Conservation (phyloP, 1,140 invertebrate species). For the Harlomillsia oculata region DNA sequence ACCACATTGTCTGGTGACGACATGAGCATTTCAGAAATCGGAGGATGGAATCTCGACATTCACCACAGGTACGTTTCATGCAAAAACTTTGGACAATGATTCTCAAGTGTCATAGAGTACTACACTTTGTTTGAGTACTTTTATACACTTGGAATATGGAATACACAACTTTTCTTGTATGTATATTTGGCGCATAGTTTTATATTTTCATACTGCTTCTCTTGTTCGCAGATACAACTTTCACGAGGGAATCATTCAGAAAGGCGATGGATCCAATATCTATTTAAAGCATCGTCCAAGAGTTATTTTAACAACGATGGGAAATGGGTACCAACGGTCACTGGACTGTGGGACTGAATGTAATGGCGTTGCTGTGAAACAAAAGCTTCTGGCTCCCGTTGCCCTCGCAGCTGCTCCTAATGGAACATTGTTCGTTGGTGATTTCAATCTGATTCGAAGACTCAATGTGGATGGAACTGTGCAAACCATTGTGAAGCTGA, state of each 20-base stretch:
- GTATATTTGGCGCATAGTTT: neutral
- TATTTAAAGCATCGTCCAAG: conserved; percentile 88
- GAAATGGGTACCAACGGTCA: conserved; percentile 78
- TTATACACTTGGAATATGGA: too few species aligned
- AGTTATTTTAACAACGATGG: conserved; percentile 83
- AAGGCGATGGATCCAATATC: conserved; percentile 93
- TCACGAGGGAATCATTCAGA: conserved; percentile 93
- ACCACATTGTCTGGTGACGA: conserved; percentile 90
- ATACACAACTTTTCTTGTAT: too few species aligned
- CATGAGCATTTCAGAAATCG: conserved; percentile 90
- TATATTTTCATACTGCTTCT: neutral
- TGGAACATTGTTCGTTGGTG: conserved; percentile 89
- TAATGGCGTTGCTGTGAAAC: conserved; percentile 67
- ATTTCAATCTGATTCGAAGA: conserved; percentile 87
- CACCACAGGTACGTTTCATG: conserved; percentile 55
- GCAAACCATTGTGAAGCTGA: conserved; percentile 74
- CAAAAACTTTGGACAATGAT: neutral
- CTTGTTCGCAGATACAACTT: conserved; percentile 68
- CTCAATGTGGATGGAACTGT: conserved; percentile 80
- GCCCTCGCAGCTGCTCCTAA: conserved; percentile 80
- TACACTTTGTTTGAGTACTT: too few species aligned
- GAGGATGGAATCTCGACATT: conserved; percentile 93
- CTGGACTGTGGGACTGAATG: conserved; percentile 67
- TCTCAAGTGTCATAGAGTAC: too few species aligned
- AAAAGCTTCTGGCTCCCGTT: conserved; percentile 78